phyloP scores from a whole-genome alignment of 2,797 vertebrate species.

The Amniataba percoides region DNA sequence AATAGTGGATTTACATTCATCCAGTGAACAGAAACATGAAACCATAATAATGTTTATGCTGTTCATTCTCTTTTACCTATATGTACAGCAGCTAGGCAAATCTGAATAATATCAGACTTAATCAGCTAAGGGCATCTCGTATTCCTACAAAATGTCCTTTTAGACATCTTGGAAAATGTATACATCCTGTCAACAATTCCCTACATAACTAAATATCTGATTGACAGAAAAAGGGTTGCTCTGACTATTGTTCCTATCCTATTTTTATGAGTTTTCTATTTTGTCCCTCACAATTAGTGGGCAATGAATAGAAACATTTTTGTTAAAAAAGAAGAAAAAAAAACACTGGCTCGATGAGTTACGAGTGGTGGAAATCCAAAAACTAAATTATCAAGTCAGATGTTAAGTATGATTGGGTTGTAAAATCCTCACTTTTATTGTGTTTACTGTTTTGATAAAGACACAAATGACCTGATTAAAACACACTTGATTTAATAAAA shows the following conservation, averaged over 20 bases:
- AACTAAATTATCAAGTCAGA: neutral
- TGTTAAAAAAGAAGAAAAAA: neutral
- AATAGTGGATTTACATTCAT: neutral
- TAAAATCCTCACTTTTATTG: neutral
- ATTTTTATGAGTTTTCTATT: neutral
- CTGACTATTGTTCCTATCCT: neutral
- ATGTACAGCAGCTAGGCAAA: too few species aligned
- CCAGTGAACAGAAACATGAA: neutral
- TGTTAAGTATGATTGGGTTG: neutral
- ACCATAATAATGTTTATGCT: neutral
- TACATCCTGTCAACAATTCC: neutral
- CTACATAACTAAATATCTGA: neutral
- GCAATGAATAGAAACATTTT: neutral
- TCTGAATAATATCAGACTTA: neutral
- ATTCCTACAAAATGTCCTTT: neutral
- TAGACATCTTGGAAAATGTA: neutral
- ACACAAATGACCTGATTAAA: neutral
- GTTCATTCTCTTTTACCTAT: too few species aligned
- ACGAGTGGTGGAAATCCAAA: constrained; percentile 4
- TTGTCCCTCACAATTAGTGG: neutral
- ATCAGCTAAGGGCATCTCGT: neutral
- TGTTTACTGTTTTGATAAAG: neutral
- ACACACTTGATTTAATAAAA: constrained; percentile 2
- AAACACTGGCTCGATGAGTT: neutral
- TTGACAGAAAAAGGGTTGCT: neutral